phyloP scores from a whole-genome alignment of 2,888 invertebrate genomes.

The Ptilodon capucinus region DNA sequence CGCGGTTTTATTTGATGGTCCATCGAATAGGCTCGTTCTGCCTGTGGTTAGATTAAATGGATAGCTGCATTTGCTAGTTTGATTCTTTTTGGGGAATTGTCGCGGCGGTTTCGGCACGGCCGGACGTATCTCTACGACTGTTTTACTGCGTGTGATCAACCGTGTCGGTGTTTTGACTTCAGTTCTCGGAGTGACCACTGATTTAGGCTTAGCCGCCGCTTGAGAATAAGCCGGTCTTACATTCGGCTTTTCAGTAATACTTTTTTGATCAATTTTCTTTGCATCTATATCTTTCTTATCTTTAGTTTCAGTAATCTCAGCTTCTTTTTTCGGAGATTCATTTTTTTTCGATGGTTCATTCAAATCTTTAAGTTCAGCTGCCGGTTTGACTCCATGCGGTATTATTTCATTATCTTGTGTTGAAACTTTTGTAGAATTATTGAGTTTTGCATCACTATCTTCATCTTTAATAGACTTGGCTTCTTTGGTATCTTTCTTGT shows the following conservation, averaged over 20 bases:
- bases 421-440: not conserved
- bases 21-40: constrained; percentile 70
- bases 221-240: constrained; percentile 74
- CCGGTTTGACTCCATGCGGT: constrained; percentile 15
- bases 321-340: constrained; percentile 24
- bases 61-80: constrained; percentile 73
- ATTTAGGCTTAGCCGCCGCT: constrained; percentile 78
- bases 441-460: not conserved
- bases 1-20: constrained; percentile 44
- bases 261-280: constrained; percentile 51
- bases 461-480: not conserved
- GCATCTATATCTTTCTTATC: constrained; percentile 47
- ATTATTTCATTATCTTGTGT: not conserved
- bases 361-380: constrained; percentile 23
- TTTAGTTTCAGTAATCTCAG: constrained; percentile 43
- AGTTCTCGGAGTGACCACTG: constrained; percentile 47
- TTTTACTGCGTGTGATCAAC: constrained; percentile 66
- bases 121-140: constrained; percentile 71
- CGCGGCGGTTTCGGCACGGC: constrained; percentile 47
- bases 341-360: constrained; percentile 9
- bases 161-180: constrained; percentile 60
- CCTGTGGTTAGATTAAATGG: constrained; percentile 79
- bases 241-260: constrained; percentile 44
- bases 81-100: constrained; percentile 56
- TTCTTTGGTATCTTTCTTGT: not conserved